These are phyloP conservation scores for Prionace glauca DNA, from an alignment of 2,797 vertebrate species.

Conservation along the genomic window DNA sequence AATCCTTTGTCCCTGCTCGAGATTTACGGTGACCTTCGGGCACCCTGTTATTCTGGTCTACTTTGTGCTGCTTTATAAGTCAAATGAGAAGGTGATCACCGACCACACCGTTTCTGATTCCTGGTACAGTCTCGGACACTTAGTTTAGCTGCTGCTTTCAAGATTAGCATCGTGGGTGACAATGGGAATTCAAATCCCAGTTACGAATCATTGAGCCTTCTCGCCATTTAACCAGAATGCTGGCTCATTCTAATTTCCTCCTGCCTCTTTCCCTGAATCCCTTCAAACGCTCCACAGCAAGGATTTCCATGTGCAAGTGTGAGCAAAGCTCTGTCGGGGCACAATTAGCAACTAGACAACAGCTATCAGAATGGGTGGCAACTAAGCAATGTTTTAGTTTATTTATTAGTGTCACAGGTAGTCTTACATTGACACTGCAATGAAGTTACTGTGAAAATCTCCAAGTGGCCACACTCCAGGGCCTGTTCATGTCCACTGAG, in stretches of 20 bases:
- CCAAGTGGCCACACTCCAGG: no score
- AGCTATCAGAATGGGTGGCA: not conserved
- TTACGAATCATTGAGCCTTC: not conserved
- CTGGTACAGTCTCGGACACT: not conserved
- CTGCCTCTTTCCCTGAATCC: not conserved
- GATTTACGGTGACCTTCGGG: conserved; percentile 25
- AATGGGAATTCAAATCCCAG: conserved; percentile 8
- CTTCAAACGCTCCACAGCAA: no score
- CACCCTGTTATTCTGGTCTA: conserved; percentile 22
- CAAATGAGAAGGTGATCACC: conserved; percentile 30
- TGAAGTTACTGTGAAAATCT: no score
- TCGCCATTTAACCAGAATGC: not conserved
- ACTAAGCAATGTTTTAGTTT: not conserved
- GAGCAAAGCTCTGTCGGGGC: not conserved
- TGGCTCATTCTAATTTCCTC: not conserved
- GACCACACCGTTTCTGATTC: not conserved
- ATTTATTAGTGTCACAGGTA: no score
- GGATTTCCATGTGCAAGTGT: not conserved
- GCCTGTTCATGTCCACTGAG: no score
- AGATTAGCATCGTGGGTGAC: not conserved
- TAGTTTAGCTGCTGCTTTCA: not conserved
- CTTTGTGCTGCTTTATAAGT: conserved; percentile 29
- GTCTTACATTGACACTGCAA: no score
- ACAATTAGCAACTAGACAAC: not conserved
- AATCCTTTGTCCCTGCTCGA: not conserved